A percentile compares a stretch with the other conserved stretches of the same genome.
phyloP scores from a whole-genome alignment of 2,113 vertebrate genomes.

The Chamaetylas fuelleborni region DNA sequence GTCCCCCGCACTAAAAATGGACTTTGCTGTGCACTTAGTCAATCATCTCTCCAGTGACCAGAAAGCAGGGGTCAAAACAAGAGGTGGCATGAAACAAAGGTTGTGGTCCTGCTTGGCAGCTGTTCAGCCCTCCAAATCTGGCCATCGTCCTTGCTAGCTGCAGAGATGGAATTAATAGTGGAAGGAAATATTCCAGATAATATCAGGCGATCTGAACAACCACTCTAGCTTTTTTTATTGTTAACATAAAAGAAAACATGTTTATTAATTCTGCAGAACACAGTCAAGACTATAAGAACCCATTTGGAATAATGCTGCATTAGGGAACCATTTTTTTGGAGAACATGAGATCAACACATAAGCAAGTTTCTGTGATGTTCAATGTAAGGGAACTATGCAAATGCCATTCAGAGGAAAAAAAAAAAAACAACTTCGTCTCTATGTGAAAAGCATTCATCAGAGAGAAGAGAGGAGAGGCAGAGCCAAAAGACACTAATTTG shows the following conservation, averaged over 20 bases:
- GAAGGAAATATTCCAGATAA: not conserved
- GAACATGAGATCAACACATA: not conserved
- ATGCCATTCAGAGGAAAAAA: not conserved
- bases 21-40: slow-evolving; percentile 24
- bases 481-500: not conserved
- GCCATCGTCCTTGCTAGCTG: not conserved
- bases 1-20: slow-evolving; percentile 47
- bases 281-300: not conserved
- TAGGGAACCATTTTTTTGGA: not conserved
- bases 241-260: not conserved
- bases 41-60: slow-evolving; percentile 48
- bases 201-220: not conserved
- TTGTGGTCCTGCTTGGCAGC: slow-evolving; percentile 30
- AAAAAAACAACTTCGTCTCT: not conserved
- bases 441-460: not conserved
- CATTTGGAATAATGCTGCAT: not conserved
- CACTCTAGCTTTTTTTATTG: not conserved
- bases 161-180: not conserved
- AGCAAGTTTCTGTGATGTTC: not conserved
- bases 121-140: slow-evolving; percentile 56
- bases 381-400: not conserved
- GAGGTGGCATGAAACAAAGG: slow-evolving; percentile 37
- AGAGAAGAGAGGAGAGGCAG: not conserved
- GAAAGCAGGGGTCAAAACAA: slow-evolving; percentile 46
- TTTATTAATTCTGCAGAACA: not conserved